Conservation (phyloP, 2,888 invertebrate genomes). For the Adelphocoris suturalis region DNA sequence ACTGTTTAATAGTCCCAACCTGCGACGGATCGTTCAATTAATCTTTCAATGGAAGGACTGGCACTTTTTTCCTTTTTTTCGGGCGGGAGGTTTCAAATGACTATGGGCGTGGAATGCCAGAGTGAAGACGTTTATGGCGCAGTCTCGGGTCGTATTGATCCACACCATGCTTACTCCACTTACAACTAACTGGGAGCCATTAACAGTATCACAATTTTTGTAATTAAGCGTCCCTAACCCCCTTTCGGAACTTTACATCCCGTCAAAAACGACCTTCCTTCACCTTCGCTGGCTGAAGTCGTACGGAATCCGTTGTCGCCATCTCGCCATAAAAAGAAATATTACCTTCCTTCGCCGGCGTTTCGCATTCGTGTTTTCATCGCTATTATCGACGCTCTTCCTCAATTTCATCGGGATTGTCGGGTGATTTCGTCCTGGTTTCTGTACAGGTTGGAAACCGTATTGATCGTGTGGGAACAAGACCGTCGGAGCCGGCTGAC, state of each 20-base stretch:
- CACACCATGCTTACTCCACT: constrained; percentile 57
- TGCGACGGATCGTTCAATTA: constrained; percentile 32
- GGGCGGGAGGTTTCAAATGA: constrained; percentile 38
- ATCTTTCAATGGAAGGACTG: not conserved
- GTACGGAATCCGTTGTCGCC: not conserved
- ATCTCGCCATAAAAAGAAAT: not conserved
- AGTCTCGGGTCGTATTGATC: constrained; percentile 57
- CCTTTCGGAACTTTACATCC: not conserved
- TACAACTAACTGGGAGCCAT: constrained; percentile 50
- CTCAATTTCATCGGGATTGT: too few relatives aligned
- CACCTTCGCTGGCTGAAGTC: not conserved
- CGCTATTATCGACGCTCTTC: too few relatives aligned
- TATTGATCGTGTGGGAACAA: constrained; percentile 48
- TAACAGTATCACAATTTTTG: constrained; percentile 34
- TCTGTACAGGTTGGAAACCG: not conserved
- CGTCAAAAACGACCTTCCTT: not conserved
- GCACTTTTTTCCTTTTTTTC: constrained; percentile 29
- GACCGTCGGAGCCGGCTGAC: constrained; percentile 51
- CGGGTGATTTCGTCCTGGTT: not conserved
- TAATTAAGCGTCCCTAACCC: constrained; percentile 20
- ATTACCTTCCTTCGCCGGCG: not conserved
- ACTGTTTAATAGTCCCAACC: constrained; percentile 14
- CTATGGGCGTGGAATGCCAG: constrained; percentile 55
- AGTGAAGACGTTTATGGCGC: constrained; percentile 49
- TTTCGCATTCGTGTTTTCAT: not conserved